Evolutionary conservation across 2,113 vertebrate species (phyloP).

Genomic region (Oryzias celebensis): DNA sequence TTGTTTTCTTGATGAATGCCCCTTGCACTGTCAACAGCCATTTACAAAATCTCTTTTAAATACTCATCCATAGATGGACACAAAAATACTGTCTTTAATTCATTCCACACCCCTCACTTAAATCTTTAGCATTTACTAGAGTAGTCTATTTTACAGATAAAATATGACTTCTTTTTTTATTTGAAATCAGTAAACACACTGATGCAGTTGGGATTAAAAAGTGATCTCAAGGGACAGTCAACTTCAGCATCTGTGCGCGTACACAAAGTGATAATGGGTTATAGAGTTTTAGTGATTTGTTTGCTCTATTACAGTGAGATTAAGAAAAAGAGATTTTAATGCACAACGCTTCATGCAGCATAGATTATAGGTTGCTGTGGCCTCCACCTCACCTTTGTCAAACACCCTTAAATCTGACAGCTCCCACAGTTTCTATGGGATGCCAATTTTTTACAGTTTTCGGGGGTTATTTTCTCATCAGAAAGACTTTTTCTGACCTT

Average conservation of each 20-base stretch:
- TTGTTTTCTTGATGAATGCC: constrained; percentile 73
- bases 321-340: constrained; percentile 63
- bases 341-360: constrained; percentile 60
- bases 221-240: constrained; percentile 24
- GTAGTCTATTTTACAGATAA: constrained; percentile 3
- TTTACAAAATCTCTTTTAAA: constrained; percentile 69
- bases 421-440: constrained; percentile 50
- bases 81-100: constrained; percentile 34
- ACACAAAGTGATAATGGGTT: constrained; percentile 24
- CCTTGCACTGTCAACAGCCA: constrained; percentile 70
- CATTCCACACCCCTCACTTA: constrained; percentile 1
- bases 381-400: constrained; percentile 64
- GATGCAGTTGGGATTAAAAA: constrained; percentile 4
- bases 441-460: constrained; percentile 44
- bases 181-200: constrained; percentile 6
- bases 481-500: background rate
- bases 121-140: constrained; percentile 22
- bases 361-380: constrained; percentile 58
- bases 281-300: constrained; percentile 68
- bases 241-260: constrained; percentile 8
- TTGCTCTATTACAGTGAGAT: constrained; percentile 52
- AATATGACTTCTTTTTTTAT: background rate
- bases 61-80: constrained; percentile 41
- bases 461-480: constrained; percentile 38
- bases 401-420: constrained; percentile 53